Conservation (phyloP, 2,113 vertebrate genomes). For the Tretioscincus oriximinensis region DNA sequence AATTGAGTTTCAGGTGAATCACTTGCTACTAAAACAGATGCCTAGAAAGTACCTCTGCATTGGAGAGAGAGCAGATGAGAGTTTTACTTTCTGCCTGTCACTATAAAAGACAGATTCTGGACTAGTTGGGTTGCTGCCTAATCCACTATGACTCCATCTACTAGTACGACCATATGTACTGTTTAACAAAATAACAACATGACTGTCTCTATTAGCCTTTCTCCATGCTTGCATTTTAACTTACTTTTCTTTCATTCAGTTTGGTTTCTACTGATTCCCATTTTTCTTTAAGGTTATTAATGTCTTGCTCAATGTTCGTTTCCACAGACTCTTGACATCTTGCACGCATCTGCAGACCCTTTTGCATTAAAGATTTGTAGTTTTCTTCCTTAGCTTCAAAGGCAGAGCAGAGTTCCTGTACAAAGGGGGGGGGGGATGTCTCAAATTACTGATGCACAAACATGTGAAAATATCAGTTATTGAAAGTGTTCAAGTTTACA, state of each 20-base stretch:
- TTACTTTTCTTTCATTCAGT: conserved; percentile 90
- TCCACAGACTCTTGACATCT: conserved; percentile 82
- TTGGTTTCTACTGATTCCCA: conserved; percentile 91
- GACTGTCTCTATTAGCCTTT: conserved; percentile 2
- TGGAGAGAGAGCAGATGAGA: no score
- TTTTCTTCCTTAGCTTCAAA: conserved; percentile 89
- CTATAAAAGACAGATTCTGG: no score
- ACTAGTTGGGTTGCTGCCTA: no score
- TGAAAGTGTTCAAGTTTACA: neutral
- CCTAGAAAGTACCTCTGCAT: no score
- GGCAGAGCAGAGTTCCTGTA: conserved; percentile 89
- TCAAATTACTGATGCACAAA: conserved; percentile 40
- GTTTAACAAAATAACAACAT: conserved; percentile 12
- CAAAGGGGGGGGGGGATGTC: conserved; percentile 31
- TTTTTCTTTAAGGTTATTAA: conserved; percentile 90
- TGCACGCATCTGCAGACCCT: conserved; percentile 86
- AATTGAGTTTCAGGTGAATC: no score
- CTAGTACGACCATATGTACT: neutral
- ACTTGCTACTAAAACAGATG: no score
- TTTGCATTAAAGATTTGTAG: conserved; percentile 81
- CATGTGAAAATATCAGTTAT: conserved; percentile 18
- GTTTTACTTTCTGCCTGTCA: no score
- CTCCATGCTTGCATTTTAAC: conserved; percentile 38
- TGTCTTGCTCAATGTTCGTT: conserved; percentile 90
- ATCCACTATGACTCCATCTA: no score